Evolutionary conservation across 2,888 invertebrate species (phyloP).

Genomic region (Dermolepida albohirtum): DNA sequence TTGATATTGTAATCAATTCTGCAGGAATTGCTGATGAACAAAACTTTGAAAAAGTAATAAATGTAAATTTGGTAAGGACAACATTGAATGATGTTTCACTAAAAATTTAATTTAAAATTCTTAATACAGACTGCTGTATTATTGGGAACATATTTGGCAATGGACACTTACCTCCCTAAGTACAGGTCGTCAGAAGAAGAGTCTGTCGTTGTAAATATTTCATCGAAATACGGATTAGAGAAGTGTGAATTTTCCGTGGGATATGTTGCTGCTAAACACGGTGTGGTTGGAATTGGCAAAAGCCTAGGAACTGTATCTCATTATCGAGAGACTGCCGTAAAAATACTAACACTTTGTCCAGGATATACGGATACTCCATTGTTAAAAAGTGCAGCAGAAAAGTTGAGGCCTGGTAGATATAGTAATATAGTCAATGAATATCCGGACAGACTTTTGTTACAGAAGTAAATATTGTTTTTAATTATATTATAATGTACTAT

Average conservation of each 20-base stretch:
- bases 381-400: constrained; percentile 31
- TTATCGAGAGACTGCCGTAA: constrained; percentile 22
- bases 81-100: not conserved
- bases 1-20: constrained; percentile 39
- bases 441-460: not conserved
- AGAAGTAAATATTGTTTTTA: constrained; percentile 1
- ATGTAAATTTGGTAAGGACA: constrained; percentile 24
- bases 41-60: constrained; percentile 9
- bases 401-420: constrained; percentile 12
- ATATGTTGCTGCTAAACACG: constrained; percentile 30
- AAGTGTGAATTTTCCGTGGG: not conserved
- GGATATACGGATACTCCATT: constrained; percentile 34
- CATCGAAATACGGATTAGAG: constrained; percentile 21
- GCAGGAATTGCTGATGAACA: constrained; percentile 14
- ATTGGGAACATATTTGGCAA: constrained; percentile 14
- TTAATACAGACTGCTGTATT: constrained; percentile 19
- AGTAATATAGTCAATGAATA: not conserved
- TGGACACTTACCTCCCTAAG: constrained; percentile 31
- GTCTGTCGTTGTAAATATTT: constrained; percentile 33
- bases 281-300: constrained; percentile 12
- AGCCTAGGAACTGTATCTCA: constrained; percentile 16
- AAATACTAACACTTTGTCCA: constrained; percentile 32
- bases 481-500: not conserved
- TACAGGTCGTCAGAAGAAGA: constrained; percentile 17
- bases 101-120: not conserved